phyloP scores from a whole-genome alignment of 1,140 invertebrate genomes.

The Rhynchophorus ferrugineus region DNA sequence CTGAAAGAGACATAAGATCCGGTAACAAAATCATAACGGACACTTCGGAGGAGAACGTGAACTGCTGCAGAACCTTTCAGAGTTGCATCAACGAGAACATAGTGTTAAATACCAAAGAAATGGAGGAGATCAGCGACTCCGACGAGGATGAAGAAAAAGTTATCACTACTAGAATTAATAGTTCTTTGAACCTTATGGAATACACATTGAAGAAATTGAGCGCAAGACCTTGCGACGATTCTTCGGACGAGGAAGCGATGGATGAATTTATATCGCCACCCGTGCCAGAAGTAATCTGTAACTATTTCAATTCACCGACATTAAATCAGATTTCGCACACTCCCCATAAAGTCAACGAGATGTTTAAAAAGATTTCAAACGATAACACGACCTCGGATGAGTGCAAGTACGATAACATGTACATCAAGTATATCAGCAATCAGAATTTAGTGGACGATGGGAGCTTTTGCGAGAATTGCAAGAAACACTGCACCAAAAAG shows the following conservation, averaged over 20 bases:
- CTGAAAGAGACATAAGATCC: slow-evolving; percentile 7
- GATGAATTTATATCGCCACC: background rate
- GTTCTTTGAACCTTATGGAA: background rate
- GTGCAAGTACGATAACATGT: background rate
- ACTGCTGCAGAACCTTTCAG: slow-evolving; percentile 10
- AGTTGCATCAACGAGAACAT: no score
- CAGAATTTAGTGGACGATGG: background rate
- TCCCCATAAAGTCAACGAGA: slow-evolving; percentile 10
- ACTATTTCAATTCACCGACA: background rate
- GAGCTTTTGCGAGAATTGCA: background rate
- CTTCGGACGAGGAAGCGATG: slow-evolving; percentile 7
- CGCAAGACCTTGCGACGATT: background rate
- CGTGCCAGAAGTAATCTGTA: background rate
- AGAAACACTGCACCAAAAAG: background rate
- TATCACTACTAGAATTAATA: no score
- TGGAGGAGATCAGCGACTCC: background rate
- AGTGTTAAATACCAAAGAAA: no score
- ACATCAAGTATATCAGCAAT: background rate
- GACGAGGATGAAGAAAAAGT: background rate
- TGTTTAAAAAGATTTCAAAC: slow-evolving; percentile 15
- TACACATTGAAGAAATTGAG: background rate
- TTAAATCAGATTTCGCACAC: slow-evolving; percentile 1
- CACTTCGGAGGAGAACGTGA: slow-evolving; percentile 13
- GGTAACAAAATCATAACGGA: slow-evolving; percentile 2
- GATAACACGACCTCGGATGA: background rate